Base-by-base conservation (phyloP, 2,113 vertebrate genomes). In the Bos indicus region DNA sequence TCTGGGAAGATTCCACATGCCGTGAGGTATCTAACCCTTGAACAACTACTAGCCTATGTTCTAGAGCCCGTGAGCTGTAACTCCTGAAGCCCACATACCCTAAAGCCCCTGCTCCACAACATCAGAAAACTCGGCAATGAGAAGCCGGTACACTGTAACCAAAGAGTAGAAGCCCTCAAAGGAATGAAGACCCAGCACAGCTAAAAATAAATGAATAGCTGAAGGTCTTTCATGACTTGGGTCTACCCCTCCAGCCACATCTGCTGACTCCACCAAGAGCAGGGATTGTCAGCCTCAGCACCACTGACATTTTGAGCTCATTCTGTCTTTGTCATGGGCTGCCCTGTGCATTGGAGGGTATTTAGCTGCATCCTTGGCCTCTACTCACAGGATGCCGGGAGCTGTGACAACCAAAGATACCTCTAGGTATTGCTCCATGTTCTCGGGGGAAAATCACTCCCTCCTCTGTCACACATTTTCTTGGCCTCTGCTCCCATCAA, bases 221-320 rank as follows among this genome's bases (percentile, higher is more conserved):
- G 11, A 23, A 62, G 81, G 52, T 10, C 46, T 67, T 5, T 3
- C 3, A 0, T 13, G 23, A 36, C 11, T 0, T 1, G 80, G n/a
- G 48, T 36, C 54, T 26, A 25, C 17, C 4, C 62, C 62, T 51
- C 77, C 43, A 40, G 62, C 17, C 43, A 11, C 14, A 2, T 6
- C 59, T 19, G 4, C 43, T 0, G 13, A 16, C 33, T 48, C 17
- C 9, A 4, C 48, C 26, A 4, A 46, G 57, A 11, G 8, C 0
- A 6, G 25, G 67, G 2, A 23, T 30, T 15, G 8, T 33, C 40
- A 23, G 67, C 74, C 48, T 17, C n/a, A 25, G 77, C 59, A 30
- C 36, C 40, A 7, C 48, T 71, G 36, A 71, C 51, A 0, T 5
- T 11, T 6, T 1, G 3, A 46, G 28, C 16, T 8, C 6, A n/a